Base-by-base conservation (phyloP, 2,113 vertebrate species). In the Uria lomvia region DNA sequence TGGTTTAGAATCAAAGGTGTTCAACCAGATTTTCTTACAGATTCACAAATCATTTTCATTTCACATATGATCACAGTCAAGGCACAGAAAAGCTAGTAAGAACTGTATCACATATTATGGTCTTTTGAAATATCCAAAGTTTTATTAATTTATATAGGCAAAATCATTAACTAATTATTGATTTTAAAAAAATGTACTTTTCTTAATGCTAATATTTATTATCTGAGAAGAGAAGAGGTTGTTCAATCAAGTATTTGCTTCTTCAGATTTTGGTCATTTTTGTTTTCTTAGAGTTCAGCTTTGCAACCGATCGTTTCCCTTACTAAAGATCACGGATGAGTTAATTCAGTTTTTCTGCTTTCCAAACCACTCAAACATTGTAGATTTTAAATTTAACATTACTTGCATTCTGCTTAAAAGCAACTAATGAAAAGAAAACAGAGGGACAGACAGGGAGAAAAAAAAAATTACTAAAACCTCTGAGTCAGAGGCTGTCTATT, bases 401-500 rank as follows among this genome's bases (percentile, higher is more conserved):
- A n/a, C 26, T 88, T 91, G 2, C 6, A 66, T 87, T 92, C 56
- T 80, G 21, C 55, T 76, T 75, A 58, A 76, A 71, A 84, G 12
- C 10, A 70, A 49, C 11, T 58, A 36, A 73, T 34, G 74, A 43
- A 66, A 73, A 80, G 34, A 63, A 89, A 91, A 84, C 21, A 77
- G 21, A 79, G 34, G 12, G 38, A 52, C 29, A 82, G 77, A 87
- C 20, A 60, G 71, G 62, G 60, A 66, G 32, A 13, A 42, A 42
- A 6, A 0, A n/a, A 42, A 62, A 84, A 85, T 63, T 75, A 65
- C 52, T 78, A 93, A 91, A 73, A 86, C 7, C 6, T 94, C 76
- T 95, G 95, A 90, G 68, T 94, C 86, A 96, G 60, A 90, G 60
- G 43, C 76, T 96, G 73, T 53, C 94, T 87, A 88, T 95, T 96